Base-by-base conservation (phyloP, 2,797 vertebrate genomes). In the Botia kubotai region DNA sequence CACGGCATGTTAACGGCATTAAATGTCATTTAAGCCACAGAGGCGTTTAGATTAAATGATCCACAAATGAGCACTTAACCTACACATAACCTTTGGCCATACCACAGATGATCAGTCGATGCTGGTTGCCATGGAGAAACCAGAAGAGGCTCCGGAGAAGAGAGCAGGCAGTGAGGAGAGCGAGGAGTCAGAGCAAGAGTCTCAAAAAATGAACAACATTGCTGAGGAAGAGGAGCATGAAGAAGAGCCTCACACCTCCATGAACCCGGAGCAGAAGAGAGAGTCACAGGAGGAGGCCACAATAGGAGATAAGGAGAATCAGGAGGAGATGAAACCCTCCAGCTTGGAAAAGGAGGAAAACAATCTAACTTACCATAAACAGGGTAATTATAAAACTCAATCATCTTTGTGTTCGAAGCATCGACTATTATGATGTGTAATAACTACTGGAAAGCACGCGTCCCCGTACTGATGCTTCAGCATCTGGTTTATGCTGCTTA, bases 91-190 rank as follows among this genome's bases (percentile, higher is more conserved):
- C 26, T 12, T 73, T 36, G 36, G 8, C 75, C 17, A 23, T 71
- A 13, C 19, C 13, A 21, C 75, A 82, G 58, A 86, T 92, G 94
- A 95, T 91, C 91, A 72, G 91, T 93, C 93, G 84, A 93, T 94
- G 92, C 72, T 94, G 82, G 89, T 89, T 69, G 89, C 91, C 82
- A 73, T 93, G 71, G 89, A 91, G 75, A 88, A 92, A 86, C 86
- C 90, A 0, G 87, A 93, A 65, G 90, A 93, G 33, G 68, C 81
- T 82, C 75, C 58, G 72, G 86, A 88, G 55, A 39, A 87, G 52
- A 85, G 58, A 50, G 80, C 80, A 66, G 85, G n/a, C 77, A 65
- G 50, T 65, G 79, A 0, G n/a, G 71, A 23, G 79, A 88, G 57
- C 50, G 67, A 26, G 23, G 39, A 52, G 48, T 85, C 52, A 72